Evolutionary conservation across 2,888 invertebrate genomes (phyloP).

Genomic region (Celastrina argiolus): DNA sequence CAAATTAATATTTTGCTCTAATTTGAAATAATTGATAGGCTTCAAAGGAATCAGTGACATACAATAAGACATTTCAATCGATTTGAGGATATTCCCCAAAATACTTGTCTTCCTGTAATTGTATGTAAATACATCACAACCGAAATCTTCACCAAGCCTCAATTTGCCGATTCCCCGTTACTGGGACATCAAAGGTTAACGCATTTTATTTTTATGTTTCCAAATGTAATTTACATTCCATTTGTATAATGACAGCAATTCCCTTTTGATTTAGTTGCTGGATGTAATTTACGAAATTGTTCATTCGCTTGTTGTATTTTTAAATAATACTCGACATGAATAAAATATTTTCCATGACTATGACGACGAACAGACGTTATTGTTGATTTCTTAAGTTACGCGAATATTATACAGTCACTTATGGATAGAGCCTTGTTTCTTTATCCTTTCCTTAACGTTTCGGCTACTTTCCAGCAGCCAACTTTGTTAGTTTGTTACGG

Average conservation of each 20-base stretch:
- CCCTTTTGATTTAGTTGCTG: neutral
- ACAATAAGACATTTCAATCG: neutral
- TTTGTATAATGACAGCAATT: slow-evolving; percentile 9
- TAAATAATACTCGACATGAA: neutral
- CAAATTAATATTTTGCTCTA: neutral
- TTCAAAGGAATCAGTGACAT: neutral
- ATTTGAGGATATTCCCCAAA: neutral
- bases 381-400: neutral
- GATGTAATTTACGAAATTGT: neutral
- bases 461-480: too few relatives aligned
- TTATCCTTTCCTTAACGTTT: too few relatives aligned
- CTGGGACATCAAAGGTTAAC: slow-evolving; percentile 11
- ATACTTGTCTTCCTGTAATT: neutral
- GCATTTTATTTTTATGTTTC: slow-evolving; percentile 1
- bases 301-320: neutral
- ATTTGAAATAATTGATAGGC: neutral
- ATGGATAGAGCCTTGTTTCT: too few relatives aligned
- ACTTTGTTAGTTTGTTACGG: too few relatives aligned
- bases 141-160: neutral
- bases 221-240: slow-evolving; percentile 8
- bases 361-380: too few relatives aligned
- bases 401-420: too few relatives aligned
- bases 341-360: neutral
- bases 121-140: neutral
- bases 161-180: slow-evolving; percentile 4